phyloP scores from a whole-genome alignment of 2,888 invertebrate genomes.

The Diabrotica balteata region DNA sequence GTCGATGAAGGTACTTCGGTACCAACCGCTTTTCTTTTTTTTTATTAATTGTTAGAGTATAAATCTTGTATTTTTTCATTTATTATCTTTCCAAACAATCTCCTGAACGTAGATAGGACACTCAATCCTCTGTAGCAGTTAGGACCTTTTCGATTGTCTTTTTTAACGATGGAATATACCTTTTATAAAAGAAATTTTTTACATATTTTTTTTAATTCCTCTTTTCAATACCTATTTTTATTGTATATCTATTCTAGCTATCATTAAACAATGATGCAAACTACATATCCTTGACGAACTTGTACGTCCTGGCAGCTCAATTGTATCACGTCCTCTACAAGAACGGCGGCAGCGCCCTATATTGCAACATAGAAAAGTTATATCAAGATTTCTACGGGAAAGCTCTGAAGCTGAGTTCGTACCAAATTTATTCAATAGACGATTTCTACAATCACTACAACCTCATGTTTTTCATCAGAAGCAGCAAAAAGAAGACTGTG shows the following conservation, averaged over 20 bases:
- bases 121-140: no score
- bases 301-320: slow-evolving; percentile 56
- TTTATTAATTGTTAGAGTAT: no score
- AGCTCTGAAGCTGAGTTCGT: slow-evolving; percentile 50
- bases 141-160: no score
- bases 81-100: no score
- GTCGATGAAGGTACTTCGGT: no score
- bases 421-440: slow-evolving; percentile 51
- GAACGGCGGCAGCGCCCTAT: slow-evolving; percentile 51
- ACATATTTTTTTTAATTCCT: background rate
- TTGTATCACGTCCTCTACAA: slow-evolving; percentile 55
- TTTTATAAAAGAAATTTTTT: no score
- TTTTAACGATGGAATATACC: no score
- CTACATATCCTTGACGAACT: slow-evolving; percentile 52
- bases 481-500: slow-evolving; percentile 56
- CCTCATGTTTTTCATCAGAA: slow-evolving; percentile 53
- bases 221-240: background rate
- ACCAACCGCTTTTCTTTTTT: no score
- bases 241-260: slow-evolving; percentile 40
- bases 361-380: slow-evolving; percentile 49
- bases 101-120: no score
- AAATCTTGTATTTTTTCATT: no score
- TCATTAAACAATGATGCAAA: slow-evolving; percentile 46
- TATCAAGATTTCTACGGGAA: slow-evolving; percentile 52
- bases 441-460: slow-evolving; percentile 54